Conservation (phyloP, 2,113 vertebrate species). For the Nycticryphes semicollaris region DNA sequence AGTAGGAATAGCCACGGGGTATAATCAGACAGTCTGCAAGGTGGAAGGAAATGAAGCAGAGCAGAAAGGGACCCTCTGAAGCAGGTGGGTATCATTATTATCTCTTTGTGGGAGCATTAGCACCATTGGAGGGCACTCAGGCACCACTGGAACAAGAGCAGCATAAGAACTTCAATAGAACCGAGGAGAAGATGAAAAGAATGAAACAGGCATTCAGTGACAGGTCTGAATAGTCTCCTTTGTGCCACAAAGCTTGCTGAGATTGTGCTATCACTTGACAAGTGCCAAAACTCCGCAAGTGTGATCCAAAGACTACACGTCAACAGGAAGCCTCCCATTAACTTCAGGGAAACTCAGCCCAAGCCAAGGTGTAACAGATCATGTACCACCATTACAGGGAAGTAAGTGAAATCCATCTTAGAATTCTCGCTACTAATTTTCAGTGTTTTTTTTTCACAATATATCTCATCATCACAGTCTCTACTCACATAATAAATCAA, state of each 20-base stretch:
- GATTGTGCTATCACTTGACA: constrained; percentile 30
- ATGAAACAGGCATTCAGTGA: constrained; percentile 8
- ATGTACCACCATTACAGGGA: neutral
- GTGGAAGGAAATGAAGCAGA: constrained; percentile 58
- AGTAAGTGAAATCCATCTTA: constrained; percentile 24
- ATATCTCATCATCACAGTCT: constrained; percentile 7
- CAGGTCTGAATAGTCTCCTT: constrained; percentile 51
- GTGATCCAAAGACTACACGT: constrained; percentile 43
- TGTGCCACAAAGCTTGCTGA: constrained; percentile 47
- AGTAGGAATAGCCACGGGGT: constrained; percentile 35
- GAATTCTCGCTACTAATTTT: neutral
- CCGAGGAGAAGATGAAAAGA: constrained; percentile 32
- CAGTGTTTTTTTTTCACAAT: neutral
- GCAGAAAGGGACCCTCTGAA: constrained; percentile 44
- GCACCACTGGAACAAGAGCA: constrained; percentile 60
- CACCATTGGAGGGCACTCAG: constrained; percentile 68
- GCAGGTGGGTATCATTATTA: constrained; percentile 41
- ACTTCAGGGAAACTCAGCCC: constrained; percentile 34
- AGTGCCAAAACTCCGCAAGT: constrained; percentile 46
- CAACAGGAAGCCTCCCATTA: constrained; percentile 58
- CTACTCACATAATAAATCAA: constrained; percentile 47
- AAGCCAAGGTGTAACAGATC: constrained; percentile 30
- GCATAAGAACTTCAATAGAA: constrained; percentile 38
- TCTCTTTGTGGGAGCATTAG: constrained; percentile 62
- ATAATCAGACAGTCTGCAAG: constrained; percentile 47